phyloP scores from a whole-genome alignment of 2,888 invertebrate genomes.

The Leptogaster cylindrica region DNA sequence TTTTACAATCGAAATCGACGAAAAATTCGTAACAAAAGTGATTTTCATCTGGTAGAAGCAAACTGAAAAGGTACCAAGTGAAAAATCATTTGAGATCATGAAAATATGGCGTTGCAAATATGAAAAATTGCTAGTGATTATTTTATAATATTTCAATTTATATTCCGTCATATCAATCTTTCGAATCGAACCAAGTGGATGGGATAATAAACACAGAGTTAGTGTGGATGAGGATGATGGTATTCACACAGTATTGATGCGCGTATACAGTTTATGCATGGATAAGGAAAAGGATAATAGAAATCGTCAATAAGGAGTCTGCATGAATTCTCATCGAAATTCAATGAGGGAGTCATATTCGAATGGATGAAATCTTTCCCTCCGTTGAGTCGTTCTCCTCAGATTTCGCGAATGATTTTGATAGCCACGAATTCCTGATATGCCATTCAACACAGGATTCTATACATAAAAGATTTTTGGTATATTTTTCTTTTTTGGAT shows the following conservation, averaged over 20 bases:
- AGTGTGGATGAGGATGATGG: neutral
- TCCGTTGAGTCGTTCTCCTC: constrained; percentile 5
- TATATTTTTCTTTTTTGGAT: too few relatives aligned
- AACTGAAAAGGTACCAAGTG: constrained; percentile 35
- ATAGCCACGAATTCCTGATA: constrained; percentile 35
- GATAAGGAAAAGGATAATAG: too few relatives aligned
- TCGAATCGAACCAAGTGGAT: too few relatives aligned
- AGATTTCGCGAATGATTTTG: constrained; percentile 42
- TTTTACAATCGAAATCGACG: neutral
- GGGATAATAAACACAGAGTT: constrained; percentile 16
- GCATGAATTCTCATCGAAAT: constrained; percentile 41
- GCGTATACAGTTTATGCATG: too few relatives aligned
- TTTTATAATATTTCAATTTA: constrained; percentile 46
- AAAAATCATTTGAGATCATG: constrained; percentile 44
- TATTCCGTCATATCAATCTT: constrained; percentile 45
- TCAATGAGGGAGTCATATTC: constrained; percentile 38
- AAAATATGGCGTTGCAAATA: constrained; percentile 43
- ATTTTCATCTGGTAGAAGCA: neutral
- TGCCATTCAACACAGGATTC: constrained; percentile 30
- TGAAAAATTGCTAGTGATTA: constrained; percentile 45
- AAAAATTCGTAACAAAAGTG: neutral
- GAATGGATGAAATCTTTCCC: constrained; percentile 2
- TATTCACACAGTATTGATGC: too few relatives aligned
- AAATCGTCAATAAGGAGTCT: constrained; percentile 38
- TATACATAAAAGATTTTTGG: neutral